A percentile compares a stretch with the other conserved stretches of the same genome.
Conservation (phyloP, 2,888 invertebrate genomes). For the Cantharis rustica region DNA sequence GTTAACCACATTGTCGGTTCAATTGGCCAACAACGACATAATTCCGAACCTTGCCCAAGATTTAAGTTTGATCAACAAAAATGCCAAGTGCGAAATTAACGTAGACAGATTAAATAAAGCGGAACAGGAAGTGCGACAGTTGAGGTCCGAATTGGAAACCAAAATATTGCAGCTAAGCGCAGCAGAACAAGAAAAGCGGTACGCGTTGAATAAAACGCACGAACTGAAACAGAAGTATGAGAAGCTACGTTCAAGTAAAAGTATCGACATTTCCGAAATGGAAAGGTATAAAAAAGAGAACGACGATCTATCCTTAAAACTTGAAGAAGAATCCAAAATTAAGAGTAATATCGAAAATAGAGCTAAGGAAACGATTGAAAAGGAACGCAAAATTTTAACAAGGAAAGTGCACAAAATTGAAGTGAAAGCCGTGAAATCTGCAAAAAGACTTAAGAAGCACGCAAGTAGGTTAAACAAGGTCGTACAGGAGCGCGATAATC, state of each 20-base stretch:
- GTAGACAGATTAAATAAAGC: neutral
- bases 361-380: conserved; percentile 8
- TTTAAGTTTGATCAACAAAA: neutral
- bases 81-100: neutral
- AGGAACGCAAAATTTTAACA: conserved; percentile 8
- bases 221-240: conserved; percentile 32
- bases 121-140: neutral
- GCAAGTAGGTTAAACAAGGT: neutral
- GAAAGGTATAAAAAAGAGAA: conserved; percentile 25
- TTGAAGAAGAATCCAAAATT: conserved; percentile 14
- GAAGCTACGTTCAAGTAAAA: conserved; percentile 7
- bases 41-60: neutral
- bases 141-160: neutral
- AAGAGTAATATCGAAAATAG: conserved; percentile 6
- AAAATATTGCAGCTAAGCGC: conserved; percentile 14
- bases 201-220: conserved; percentile 25
- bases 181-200: conserved; percentile 23
- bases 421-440: neutral
- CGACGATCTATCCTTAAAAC: conserved; percentile 14
- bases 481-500: conserved; percentile 17
- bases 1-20: neutral
- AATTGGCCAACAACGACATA: neutral
- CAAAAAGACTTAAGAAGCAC: conserved; percentile 1
- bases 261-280: conserved; percentile 13
- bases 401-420: conserved; percentile 17